Conservation (phyloP, 2,797 vertebrate genomes). For the Podarcis siculus region DNA sequence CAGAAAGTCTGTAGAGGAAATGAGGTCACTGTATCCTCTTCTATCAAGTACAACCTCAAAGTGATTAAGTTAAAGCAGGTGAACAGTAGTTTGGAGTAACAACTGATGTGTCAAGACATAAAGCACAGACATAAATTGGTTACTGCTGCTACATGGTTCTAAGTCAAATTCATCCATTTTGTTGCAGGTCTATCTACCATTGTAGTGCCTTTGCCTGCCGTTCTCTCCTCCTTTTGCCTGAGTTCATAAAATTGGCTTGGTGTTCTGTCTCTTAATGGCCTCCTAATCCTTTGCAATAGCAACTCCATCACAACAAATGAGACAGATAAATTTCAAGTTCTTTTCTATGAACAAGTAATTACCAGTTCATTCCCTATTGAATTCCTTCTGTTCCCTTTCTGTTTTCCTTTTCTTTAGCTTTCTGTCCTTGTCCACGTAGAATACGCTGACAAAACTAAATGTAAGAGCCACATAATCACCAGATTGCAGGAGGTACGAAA, state of each 20-base stretch:
- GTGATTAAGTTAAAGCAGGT: not conserved
- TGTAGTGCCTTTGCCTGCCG: not conserved
- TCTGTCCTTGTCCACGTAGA: conserved; percentile 33
- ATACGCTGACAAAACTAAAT: conserved; percentile 38
- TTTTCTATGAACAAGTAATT: conserved; percentile 42
- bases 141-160: not conserved
- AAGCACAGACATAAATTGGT: not conserved
- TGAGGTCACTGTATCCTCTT: not conserved
- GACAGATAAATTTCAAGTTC: conserved; percentile 44
- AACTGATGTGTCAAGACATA: not conserved
- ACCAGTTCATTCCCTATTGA: conserved; percentile 35
- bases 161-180: conserved; percentile 1
- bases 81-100: not conserved
- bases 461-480: conserved; percentile 33
- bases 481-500: conserved; percentile 25
- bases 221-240: not conserved
- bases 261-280: conserved; percentile 28
- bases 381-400: conserved; percentile 8
- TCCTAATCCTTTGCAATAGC: conserved; percentile 35
- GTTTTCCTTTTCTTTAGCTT: conserved; percentile 24
- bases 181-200: not conserved
- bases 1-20: not conserved
- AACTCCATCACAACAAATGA: conserved; percentile 38
- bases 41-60: not conserved
- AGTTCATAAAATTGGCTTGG: conserved; percentile 24